A percentile compares a stretch with the other conserved stretches of the same genome.
Evolutionary conservation across 1,140 invertebrate genomes (phyloP).

Genomic region (Apis cerana): DNA sequence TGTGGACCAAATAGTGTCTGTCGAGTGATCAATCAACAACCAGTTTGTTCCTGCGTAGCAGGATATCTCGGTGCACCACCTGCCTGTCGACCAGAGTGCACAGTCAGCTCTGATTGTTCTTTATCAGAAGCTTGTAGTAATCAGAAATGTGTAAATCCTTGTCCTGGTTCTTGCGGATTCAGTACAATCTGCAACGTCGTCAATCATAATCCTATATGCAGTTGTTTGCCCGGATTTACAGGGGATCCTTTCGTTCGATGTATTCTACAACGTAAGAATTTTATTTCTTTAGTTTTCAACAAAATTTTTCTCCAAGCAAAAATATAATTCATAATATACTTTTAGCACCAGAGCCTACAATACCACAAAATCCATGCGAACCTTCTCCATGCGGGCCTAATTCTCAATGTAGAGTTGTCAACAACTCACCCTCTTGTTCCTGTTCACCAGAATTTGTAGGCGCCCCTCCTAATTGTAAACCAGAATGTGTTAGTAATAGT

Average conservation of each 20-base stretch:
- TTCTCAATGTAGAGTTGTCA: conserved; percentile 86
- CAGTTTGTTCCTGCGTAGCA: conserved; percentile 81
- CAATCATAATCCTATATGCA: conserved; percentile 90
- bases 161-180: conserved; percentile 82
- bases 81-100: conserved; percentile 82
- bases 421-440: conserved; percentile 87
- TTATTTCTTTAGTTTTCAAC: too few relatives aligned
- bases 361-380: conserved; percentile 76
- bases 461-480: conserved; percentile 8
- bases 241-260: conserved; percentile 87
- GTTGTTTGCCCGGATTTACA: conserved; percentile 84
- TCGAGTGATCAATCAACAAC: conserved; percentile 75
- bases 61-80: conserved; percentile 82
- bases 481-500: conserved; percentile 15
- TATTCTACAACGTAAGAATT: conserved; percentile 72
- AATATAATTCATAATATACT: conserved; percentile 35
- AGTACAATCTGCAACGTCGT: conserved; percentile 85
- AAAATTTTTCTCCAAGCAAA: too few relatives aligned
- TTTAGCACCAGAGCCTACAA: conserved; percentile 83
- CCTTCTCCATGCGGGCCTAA: conserved; percentile 88
- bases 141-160: conserved; percentile 82
- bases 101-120: conserved; percentile 81
- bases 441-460: conserved; percentile 76
- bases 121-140: conserved; percentile 81
- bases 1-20: conserved; percentile 82